Evolutionary conservation across 2,888 invertebrate species (phyloP), one percentile per base, ranked within the genome.

Genomic region (Drosophila putrida): DNA sequence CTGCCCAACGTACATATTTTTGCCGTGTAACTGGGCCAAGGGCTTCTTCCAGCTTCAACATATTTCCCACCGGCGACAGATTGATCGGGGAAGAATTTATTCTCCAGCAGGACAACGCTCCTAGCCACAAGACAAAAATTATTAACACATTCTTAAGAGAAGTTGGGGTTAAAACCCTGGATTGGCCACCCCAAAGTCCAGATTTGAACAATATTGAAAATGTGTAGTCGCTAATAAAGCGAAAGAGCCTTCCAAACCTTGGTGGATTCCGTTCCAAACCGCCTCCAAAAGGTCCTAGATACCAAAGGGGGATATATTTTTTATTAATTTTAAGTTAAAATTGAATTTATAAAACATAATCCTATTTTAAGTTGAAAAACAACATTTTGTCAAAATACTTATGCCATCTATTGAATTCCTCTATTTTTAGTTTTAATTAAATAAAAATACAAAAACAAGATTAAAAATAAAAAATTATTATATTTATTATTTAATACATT

Each of bases 71-170:
- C 41, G 53, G 35, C 36, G 36, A 50, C 50, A 35, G 36, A 36
- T 50, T 50, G 36, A 50, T 36, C 50, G 50, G 50, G 11, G 36
- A 50, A 50, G 50, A 10, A 50, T 49, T 49, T 49, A 49, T 46
- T 49, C 35, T 49, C 35, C 31, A 31, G 13, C 46, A 46, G 13
- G 46, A 47, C 41, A 59, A 54, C 43, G 59, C 20, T 59, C 41
- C 41, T 15, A 57, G 60, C 51, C 44, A 61, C 33, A 55, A 61
- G 31, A 43, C 39, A 1, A 54, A 10, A 50, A 54, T 66, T 44
- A 58, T 57, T 15, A 58, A 20, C 4, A 46, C n/a, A 11, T 53
- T 65, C 35, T 46, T 47, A n/a, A 13, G 35, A 53, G 64, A 65
- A 5, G 47, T 53, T 25, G 43, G 50, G 36, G 43, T 63, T 36